These are phyloP conservation scores for Hyposoter dolosus DNA, from an alignment of 2,888 invertebrate species.

Conservation along the genomic window DNA sequence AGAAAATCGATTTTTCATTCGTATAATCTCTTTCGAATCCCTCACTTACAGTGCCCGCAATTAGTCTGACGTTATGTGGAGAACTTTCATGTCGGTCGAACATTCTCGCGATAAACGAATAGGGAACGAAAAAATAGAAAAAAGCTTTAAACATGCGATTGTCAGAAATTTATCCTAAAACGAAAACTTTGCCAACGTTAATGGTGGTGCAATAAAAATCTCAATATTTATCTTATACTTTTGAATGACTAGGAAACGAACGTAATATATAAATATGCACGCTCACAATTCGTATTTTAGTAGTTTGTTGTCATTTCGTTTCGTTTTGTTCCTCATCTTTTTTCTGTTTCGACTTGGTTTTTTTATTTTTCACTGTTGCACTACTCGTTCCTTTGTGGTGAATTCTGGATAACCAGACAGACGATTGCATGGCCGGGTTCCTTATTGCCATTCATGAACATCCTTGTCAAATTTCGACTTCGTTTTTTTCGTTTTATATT, in stretches of 20 bases:
- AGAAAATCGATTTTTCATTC: slow-evolving; percentile 24
- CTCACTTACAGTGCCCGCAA: slow-evolving; percentile 50
- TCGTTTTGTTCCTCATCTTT: background rate
- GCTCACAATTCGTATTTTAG: slow-evolving; percentile 8
- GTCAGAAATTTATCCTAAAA: slow-evolving; percentile 18
- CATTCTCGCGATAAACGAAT: slow-evolving; percentile 40
- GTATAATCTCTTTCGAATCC: slow-evolving; percentile 36
- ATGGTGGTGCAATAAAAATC: slow-evolving; percentile 71
- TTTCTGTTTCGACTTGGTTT: background rate
- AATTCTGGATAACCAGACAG: background rate
- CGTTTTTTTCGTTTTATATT: background rate
- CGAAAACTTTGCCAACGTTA: slow-evolving; percentile 62
- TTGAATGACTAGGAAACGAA: slow-evolving; percentile 72
- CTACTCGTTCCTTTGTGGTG: slow-evolving; percentile 36
- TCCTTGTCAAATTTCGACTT: background rate
- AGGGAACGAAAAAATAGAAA: background rate
- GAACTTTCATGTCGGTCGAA: background rate
- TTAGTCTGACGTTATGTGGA: background rate
- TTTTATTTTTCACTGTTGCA: slow-evolving; percentile 75
- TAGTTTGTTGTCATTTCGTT: slow-evolving; percentile 65
- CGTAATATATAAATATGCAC: slow-evolving; percentile 47
- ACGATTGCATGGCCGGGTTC: background rate
- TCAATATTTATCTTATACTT: slow-evolving; percentile 65
- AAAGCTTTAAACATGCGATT: slow-evolving; percentile 60
- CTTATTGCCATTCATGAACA: background rate